These are phyloP conservation scores for Epinephelus moara DNA, from an alignment of 2,113 vertebrate genomes.

Conservation along the genomic window DNA sequence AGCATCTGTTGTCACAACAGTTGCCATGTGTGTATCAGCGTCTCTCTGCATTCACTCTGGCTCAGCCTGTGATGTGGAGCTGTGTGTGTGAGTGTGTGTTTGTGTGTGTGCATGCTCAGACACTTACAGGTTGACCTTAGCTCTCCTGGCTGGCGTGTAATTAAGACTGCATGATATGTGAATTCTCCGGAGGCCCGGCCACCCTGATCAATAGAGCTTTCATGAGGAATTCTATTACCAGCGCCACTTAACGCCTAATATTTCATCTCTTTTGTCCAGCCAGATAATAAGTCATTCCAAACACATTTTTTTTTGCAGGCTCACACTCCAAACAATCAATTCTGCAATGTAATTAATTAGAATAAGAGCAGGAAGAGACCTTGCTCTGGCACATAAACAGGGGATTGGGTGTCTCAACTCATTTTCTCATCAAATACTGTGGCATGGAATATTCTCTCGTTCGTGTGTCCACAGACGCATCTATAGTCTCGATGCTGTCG, in stretches of 20 bases:
- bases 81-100: slow-evolving; percentile 33
- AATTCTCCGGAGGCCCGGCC: slow-evolving; percentile 73
- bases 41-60: slow-evolving; percentile 1
- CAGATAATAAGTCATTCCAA: slow-evolving; percentile 82
- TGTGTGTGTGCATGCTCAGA: slow-evolving; percentile 43
- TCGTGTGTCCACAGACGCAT: not conserved
- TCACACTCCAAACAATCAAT: slow-evolving; percentile 84
- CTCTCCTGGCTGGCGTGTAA: slow-evolving; percentile 74
- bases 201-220: slow-evolving; percentile 85
- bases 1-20: not conserved
- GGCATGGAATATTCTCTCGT: slow-evolving; percentile 4
- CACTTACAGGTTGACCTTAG: slow-evolving; percentile 63
- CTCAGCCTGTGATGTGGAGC: not conserved
- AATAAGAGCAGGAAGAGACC: slow-evolving; percentile 70
- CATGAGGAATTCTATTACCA: slow-evolving; percentile 85
- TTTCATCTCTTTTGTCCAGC: slow-evolving; percentile 84
- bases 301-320: slow-evolving; percentile 76
- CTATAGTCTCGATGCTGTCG: slow-evolving; percentile 7
- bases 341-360: slow-evolving; percentile 80
- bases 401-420: slow-evolving; percentile 65
- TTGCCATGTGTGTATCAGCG: not conserved
- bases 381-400: slow-evolving; percentile 47
- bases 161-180: slow-evolving; percentile 82
- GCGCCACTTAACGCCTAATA: slow-evolving; percentile 86
- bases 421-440: slow-evolving; percentile 45